phyloP scores from a whole-genome alignment of 2,888 invertebrate species.

The Aphelenchoides bicaudatus region DNA sequence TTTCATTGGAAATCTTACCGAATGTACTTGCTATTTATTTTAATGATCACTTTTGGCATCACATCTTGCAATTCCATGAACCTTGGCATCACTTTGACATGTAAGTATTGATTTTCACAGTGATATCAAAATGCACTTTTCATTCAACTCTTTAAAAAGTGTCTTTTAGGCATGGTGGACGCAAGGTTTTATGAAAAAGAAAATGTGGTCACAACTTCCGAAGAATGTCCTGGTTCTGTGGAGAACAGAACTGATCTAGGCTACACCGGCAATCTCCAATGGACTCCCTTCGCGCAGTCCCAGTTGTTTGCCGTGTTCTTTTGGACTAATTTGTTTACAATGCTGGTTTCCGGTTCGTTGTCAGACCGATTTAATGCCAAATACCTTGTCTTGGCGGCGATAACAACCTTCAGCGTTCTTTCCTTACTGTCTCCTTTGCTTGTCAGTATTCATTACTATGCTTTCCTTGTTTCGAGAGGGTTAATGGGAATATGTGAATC shows the following conservation, averaged over 20 bases:
- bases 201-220: neutral
- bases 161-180: constrained; percentile 15
- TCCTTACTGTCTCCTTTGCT: constrained; percentile 36
- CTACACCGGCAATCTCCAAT: constrained; percentile 20
- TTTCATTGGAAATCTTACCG: constrained; percentile 3
- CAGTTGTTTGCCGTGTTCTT: constrained; percentile 28
- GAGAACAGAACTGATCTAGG: neutral
- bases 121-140: too few relatives aligned
- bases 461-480: constrained; percentile 33
- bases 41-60: neutral
- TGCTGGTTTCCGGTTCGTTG: constrained; percentile 25
- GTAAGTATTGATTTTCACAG: neutral
- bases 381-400: constrained; percentile 13
- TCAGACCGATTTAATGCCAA: constrained; percentile 30
- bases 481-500: constrained; percentile 46
- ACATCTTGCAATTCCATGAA: neutral
- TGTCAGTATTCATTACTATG: constrained; percentile 33
- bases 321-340: constrained; percentile 28
- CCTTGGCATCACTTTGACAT: neutral
- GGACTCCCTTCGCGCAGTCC: constrained; percentile 24
- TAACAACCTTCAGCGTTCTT: constrained; percentile 29
- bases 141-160: too few relatives aligned
- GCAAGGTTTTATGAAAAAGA: neutral
- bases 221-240: neutral
- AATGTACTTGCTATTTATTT: neutral